Percentiles rank a stretch among this genome's conserved stretches.
phyloP scores from a whole-genome alignment of 2,113 vertebrate genomes.

The Cebus imitator region DNA sequence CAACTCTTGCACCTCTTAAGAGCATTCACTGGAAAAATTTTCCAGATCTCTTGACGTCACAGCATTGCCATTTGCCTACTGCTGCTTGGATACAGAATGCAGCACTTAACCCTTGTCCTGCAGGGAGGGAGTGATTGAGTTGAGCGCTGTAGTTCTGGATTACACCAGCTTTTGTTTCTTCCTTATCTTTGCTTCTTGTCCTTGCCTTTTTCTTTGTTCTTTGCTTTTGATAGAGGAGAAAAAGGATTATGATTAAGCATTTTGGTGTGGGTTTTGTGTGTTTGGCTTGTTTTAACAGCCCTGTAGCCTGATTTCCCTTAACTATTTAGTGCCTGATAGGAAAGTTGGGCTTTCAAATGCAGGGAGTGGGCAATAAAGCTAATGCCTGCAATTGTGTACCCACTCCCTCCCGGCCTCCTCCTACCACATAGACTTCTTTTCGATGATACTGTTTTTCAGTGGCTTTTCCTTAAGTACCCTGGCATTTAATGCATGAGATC shows the following conservation, averaged over 20 bases:
- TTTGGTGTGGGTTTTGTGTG: neutral
- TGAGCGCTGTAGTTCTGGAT: neutral
- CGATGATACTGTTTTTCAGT: neutral
- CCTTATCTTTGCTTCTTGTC: neutral
- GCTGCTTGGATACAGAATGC: constrained; percentile 86
- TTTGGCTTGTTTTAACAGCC: neutral
- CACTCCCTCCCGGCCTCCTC: neutral
- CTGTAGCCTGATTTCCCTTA: neutral
- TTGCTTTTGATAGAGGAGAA: neutral
- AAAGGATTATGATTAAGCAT: neutral
- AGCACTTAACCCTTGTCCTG: constrained; percentile 84
- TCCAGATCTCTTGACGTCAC: constrained; percentile 87
- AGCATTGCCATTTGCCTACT: constrained; percentile 82
- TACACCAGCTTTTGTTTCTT: neutral
- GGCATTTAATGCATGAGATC: neutral
- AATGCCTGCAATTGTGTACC: no score
- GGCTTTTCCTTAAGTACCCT: neutral
- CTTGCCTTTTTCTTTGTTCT: neutral
- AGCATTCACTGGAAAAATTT: constrained; percentile 86
- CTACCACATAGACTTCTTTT: neutral
- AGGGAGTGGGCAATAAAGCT: neutral
- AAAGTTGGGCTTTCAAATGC: neutral
- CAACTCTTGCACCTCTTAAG: constrained; percentile 78
- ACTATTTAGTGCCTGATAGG: neutral
- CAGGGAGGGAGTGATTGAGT: neutral